phyloP scores from a whole-genome alignment of 2,113 vertebrate genomes.

The Nothocercus julius region DNA sequence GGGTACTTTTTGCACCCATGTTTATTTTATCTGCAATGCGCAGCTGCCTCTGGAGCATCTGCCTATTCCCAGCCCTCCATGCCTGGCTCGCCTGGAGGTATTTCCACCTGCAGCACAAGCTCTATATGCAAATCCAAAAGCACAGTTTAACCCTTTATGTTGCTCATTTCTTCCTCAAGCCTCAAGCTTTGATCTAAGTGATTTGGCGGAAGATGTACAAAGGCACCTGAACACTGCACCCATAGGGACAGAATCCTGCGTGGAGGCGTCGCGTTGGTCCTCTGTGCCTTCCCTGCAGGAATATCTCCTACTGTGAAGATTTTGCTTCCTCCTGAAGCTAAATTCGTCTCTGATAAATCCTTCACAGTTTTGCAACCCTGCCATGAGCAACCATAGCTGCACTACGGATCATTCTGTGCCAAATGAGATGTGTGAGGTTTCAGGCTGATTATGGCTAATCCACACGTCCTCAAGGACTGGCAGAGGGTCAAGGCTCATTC shows the following conservation, averaged over 20 bases:
- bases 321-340: too few species aligned
- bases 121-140: neutral
- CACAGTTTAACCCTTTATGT: rapidly evolving
- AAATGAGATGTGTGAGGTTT: neutral
- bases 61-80: neutral
- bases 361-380: too few species aligned
- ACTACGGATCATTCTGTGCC: too few species aligned
- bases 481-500: too few species aligned
- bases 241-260: too few species aligned
- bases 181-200: rapidly evolving
- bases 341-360: too few species aligned
- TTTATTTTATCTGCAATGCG: neutral
- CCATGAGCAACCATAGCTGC: neutral
- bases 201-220: neutral
- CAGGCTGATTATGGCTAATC: neutral
- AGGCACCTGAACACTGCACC: rapidly evolving
- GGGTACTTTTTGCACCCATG: neutral
- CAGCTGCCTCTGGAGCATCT: neutral
- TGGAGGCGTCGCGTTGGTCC: neutral
- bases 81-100: neutral
- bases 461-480: neutral
- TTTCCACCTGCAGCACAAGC: neutral
- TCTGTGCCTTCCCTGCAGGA: neutral
- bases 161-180: rapidly evolving
- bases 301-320: too few species aligned